A percentile compares a stretch with the other conserved stretches of the same genome.
Conservation (phyloP, 2,797 vertebrate species). For the Vespertilio murinus region DNA sequence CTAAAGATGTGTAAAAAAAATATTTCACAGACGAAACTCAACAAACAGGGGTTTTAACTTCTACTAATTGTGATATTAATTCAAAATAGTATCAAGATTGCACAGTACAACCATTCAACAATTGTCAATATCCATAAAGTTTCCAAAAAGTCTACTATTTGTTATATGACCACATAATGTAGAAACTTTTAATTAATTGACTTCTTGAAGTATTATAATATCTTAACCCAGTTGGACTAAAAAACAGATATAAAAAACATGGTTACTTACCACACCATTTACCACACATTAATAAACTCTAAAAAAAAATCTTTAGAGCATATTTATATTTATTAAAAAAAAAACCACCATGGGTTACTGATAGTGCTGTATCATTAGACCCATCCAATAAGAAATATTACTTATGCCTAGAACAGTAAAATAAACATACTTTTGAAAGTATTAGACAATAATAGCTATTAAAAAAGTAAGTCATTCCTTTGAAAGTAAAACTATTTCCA, state of each 20-base stretch:
- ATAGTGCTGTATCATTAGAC: not conserved
- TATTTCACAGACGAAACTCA: slow-evolving; percentile 1
- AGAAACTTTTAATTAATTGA: not conserved
- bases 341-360: not conserved
- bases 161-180: not conserved
- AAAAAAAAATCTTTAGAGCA: too few relatives aligned
- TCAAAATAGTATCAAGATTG: slow-evolving; percentile 48
- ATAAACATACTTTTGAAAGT: not conserved
- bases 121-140: not conserved
- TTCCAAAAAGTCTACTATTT: not conserved
- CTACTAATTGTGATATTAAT: not conserved
- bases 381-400: not conserved
- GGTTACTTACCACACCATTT: too few relatives aligned
- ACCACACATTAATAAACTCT: too few relatives aligned
- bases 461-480: not conserved
- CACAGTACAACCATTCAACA: slow-evolving; percentile 10
- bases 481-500: not conserved
- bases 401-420: not conserved
- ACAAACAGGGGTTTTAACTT: not conserved
- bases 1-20: not conserved
- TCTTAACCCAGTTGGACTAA: not conserved
- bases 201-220: slow-evolving; percentile 26
- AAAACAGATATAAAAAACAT: slow-evolving; percentile 22
- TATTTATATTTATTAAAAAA: too few relatives aligned
- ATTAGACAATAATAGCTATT: not conserved